Percentiles rank a stretch among this genome's conserved stretches.
These are phyloP conservation scores for Leptonema lineaticorne DNA, from an alignment of 1,140 invertebrate species.

Conservation along the genomic window DNA sequence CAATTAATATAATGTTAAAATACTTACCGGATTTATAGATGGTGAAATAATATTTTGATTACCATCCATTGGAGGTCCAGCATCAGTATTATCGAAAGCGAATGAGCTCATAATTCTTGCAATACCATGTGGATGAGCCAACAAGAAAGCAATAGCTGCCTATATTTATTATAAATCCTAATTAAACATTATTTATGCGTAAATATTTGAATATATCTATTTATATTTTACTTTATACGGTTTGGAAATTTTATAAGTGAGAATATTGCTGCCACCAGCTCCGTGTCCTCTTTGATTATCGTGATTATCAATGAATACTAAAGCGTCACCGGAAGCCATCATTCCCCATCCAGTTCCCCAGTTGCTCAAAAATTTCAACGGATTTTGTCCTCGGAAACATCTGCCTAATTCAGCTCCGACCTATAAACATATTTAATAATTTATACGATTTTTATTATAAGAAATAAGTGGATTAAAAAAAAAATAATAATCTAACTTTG, in stretches of 20 bases:
- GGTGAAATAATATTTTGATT: slow-evolving; percentile 65
- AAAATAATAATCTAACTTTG: slow-evolving; percentile 35
- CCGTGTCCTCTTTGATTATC: slow-evolving; percentile 61
- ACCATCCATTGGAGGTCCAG: slow-evolving; percentile 65
- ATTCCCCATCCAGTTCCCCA: slow-evolving; percentile 62
- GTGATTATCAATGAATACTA: slow-evolving; percentile 67
- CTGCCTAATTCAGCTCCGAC: slow-evolving; percentile 39
- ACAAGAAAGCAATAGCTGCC: slow-evolving; percentile 75
- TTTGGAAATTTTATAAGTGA: slow-evolving; percentile 61
- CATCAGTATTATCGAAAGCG: slow-evolving; percentile 54
- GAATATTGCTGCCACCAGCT: slow-evolving; percentile 54
- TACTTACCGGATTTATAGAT: slow-evolving; percentile 54
- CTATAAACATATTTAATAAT: not conserved
- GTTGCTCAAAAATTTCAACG: slow-evolving; percentile 46
- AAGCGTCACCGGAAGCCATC: slow-evolving; percentile 54
- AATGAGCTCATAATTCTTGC: slow-evolving; percentile 78
- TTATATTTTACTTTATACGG: slow-evolving; percentile 63
- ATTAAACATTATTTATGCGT: too few relatives aligned
- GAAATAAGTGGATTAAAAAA: not conserved
- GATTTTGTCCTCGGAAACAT: slow-evolving; percentile 49
- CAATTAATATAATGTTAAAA: not conserved
- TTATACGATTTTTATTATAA: not conserved
- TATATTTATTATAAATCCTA: slow-evolving; percentile 44
- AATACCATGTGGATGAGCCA: slow-evolving; percentile 75
- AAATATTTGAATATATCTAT: slow-evolving; percentile 8